These are phyloP conservation scores for Sinocyclocheilus anophthalmus DNA, from an alignment of 2,113 vertebrate species.

Conservation along the genomic window DNA sequence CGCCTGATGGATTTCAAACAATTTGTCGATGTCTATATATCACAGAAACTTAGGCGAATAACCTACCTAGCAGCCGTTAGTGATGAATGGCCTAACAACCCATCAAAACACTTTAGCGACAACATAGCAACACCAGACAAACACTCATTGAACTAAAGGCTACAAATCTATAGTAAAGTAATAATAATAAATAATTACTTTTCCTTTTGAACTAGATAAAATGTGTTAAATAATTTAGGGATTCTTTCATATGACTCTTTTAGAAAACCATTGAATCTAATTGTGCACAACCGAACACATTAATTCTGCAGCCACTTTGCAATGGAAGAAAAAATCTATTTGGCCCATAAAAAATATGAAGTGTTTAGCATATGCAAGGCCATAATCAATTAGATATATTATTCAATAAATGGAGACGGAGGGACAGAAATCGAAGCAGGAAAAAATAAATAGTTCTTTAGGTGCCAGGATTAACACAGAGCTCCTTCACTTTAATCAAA, in stretches of 20 bases:
- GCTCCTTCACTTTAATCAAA: slow-evolving; percentile 2
- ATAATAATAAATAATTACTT: no score
- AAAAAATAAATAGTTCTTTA: slow-evolving; percentile 20
- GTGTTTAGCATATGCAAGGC: neutral
- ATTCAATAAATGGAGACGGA: neutral
- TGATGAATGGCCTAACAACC: no score
- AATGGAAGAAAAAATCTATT: neutral
- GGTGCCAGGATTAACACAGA: neutral
- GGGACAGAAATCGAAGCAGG: neutral
- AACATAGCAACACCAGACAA: no score
- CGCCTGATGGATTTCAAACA: neutral
- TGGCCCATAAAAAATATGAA: neutral
- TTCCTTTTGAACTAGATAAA: neutral
- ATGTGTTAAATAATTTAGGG: neutral
- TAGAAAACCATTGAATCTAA: neutral
- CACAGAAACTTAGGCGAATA: no score
- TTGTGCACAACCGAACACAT: neutral
- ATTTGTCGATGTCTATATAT: neutral
- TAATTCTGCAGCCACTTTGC: neutral
- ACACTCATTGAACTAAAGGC: no score
- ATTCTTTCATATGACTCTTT: neutral
- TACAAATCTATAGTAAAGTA: no score
- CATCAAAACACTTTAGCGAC: no score
- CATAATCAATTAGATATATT: slow-evolving; percentile 10
- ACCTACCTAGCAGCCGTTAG: no score